Conservation (phyloP, 2,888 invertebrate genomes). For the Pecten maximus region DNA sequence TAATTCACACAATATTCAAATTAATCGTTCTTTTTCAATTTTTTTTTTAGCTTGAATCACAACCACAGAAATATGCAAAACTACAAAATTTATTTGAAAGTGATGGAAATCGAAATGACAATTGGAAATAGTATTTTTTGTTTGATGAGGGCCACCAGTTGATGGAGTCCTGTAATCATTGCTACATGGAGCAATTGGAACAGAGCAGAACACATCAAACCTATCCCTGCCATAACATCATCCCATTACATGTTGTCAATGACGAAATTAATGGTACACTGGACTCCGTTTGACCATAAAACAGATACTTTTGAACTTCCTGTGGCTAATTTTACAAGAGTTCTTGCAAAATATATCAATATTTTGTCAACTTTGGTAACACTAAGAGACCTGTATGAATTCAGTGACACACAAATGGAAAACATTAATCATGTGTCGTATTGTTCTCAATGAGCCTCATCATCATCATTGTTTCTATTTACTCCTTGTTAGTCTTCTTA, state of each 20-base stretch:
- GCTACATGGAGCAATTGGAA: not conserved
- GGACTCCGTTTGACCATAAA: slow-evolving; percentile 4
- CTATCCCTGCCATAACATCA: not conserved
- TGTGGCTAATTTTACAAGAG: not conserved
- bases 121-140: not conserved
- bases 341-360: not conserved
- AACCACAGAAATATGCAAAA: slow-evolving; percentile 20
- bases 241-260: slow-evolving; percentile 1
- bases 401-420: not conserved
- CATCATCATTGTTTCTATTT: not conserved
- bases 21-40: not conserved
- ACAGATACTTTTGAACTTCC: slow-evolving; percentile 35
- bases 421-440: not conserved
- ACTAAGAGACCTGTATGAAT: not conserved
- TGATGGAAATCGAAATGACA: slow-evolving; percentile 13
- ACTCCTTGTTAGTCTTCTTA: not conserved
- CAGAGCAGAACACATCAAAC: slow-evolving; percentile 5
- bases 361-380: not conserved
- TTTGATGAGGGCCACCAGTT: not conserved
- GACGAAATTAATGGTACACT: not conserved
- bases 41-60: not conserved
- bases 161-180: not conserved
- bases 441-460: not conserved
- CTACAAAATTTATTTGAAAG: slow-evolving; percentile 11
- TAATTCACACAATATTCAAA: slow-evolving; percentile 20